A percentile compares a stretch with the other conserved stretches of the same genome.
These are phyloP conservation scores for Rissa tridactyla DNA, from an alignment of 2,113 vertebrate genomes.

Conservation along the genomic window DNA sequence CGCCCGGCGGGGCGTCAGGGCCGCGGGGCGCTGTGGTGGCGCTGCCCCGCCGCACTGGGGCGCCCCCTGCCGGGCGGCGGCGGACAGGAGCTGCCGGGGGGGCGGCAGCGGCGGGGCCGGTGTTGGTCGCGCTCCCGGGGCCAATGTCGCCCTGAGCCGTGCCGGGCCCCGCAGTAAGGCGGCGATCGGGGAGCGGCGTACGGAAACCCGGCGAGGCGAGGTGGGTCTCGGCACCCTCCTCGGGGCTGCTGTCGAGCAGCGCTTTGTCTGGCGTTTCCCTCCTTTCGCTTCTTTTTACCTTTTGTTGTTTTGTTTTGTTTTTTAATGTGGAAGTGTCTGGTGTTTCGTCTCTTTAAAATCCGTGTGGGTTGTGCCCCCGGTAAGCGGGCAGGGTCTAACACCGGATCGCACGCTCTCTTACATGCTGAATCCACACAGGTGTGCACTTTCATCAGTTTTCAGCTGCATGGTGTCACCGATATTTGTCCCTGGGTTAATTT, in stretches of 20 bases:
- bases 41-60: neutral
- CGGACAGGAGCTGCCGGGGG: too few relatives aligned
- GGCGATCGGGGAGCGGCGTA: neutral
- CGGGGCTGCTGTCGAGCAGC: neutral
- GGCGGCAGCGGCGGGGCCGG: neutral
- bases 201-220: neutral
- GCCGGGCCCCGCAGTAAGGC: neutral
- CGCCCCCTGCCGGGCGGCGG: neutral
- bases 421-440: constrained; percentile 65
- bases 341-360: neutral
- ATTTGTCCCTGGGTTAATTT: neutral
- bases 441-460: constrained; percentile 71
- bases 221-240: neutral
- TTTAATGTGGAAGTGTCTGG: accelerated
- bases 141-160: neutral
- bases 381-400: neutral
- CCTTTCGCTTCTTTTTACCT: accelerated
- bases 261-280: neutral
- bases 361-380: neutral
- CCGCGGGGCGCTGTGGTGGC: neutral
- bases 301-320: too few relatives aligned
- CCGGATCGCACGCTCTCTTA: neutral
- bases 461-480: neutral
- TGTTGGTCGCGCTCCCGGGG: neutral
- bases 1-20: neutral